phyloP scores from a whole-genome alignment of 2,888 invertebrate genomes.

The Cephonodes hylas region DNA sequence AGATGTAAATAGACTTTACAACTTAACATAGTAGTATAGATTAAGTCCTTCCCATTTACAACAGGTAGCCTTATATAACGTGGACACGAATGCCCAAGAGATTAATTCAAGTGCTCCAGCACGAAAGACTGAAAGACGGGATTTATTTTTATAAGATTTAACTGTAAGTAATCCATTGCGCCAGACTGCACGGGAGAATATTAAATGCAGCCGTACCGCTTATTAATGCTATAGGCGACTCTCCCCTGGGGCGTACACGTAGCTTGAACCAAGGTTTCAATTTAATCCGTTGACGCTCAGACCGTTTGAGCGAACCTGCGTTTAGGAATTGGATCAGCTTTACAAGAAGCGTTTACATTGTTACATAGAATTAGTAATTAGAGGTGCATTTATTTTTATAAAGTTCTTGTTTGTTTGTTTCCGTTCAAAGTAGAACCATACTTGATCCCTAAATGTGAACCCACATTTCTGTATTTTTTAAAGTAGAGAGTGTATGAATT shows the following conservation, averaged over 20 bases:
- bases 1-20: too few relatives aligned
- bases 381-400: too few relatives aligned
- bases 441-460: too few relatives aligned
- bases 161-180: not conserved
- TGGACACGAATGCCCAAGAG: too few relatives aligned
- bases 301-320: not conserved
- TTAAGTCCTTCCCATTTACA: too few relatives aligned
- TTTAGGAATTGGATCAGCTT: not conserved
- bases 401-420: too few relatives aligned
- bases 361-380: too few relatives aligned
- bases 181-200: slow-evolving; percentile 8
- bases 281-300: slow-evolving; percentile 4
- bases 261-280: slow-evolving; percentile 12
- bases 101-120: not conserved
- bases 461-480: too few relatives aligned
- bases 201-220: slow-evolving; percentile 15
- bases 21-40: too few relatives aligned
- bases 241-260: slow-evolving; percentile 9
- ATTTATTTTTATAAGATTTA: not conserved
- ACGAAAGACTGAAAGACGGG: not conserved
- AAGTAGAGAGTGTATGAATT: too few relatives aligned
- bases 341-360: not conserved
- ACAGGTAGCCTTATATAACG: too few relatives aligned
- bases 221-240: slow-evolving; percentile 10
- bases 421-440: too few relatives aligned